Evolutionary conservation across 92 coral and sea anemone genomes (phyloP).

Genomic region (Epizoanthus illoricatus): DNA sequence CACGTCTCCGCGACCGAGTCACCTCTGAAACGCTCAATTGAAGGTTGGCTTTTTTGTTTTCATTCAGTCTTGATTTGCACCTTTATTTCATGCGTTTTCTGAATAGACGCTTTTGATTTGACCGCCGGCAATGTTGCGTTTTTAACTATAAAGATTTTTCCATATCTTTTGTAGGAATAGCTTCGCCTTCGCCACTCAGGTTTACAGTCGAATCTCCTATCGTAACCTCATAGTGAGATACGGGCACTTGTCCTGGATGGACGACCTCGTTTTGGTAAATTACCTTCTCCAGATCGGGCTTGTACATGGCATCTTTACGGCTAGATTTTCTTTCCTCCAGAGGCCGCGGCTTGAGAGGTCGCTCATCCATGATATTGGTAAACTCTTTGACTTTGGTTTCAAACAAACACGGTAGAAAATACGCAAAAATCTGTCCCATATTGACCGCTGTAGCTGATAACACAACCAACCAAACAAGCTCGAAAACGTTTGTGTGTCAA

Average conservation of each 20-base stretch:
- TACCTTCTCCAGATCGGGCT: not conserved
- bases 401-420: not conserved
- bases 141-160: not conserved
- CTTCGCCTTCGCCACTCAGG: not conserved
- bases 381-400: not conserved
- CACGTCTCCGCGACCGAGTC: not conserved
- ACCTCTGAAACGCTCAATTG: not conserved
- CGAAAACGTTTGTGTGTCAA: not conserved
- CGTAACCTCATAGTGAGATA: too few relatives aligned
- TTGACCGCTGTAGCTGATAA: not conserved
- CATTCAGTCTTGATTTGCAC: not conserved
- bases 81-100: not conserved
- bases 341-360: not conserved
- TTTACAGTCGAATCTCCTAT: too few relatives aligned
- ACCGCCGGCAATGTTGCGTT: not conserved
- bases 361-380: not conserved
- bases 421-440: too few relatives aligned
- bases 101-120: not conserved
- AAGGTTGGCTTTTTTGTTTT: not conserved
- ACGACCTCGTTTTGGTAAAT: not conserved
- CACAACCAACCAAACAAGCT: not conserved
- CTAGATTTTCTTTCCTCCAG: not conserved
- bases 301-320: constrained; percentile 18
- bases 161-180: not conserved
- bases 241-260: constrained; percentile 1